These are phyloP conservation scores for Nicator chloris DNA, from an alignment of 2,113 vertebrate species.

Conservation along the genomic window DNA sequence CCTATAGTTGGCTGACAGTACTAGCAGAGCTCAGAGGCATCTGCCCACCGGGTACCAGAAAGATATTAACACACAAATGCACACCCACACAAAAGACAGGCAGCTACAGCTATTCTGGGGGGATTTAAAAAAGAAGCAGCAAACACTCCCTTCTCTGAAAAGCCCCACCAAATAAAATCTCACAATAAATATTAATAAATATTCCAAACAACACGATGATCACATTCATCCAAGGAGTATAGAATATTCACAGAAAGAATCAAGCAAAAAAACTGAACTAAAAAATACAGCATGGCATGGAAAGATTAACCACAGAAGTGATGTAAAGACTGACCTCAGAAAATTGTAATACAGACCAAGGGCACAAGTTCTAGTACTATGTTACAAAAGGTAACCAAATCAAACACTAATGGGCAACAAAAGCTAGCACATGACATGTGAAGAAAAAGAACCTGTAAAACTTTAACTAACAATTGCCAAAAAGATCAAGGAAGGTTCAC, in stretches of 20 bases:
- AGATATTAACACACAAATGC: not conserved
- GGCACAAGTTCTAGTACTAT: not conserved
- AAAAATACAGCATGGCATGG: not conserved
- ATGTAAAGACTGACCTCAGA: not conserved
- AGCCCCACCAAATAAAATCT: not conserved
- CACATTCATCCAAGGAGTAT: not conserved
- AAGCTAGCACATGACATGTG: not conserved
- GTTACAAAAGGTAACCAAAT: not conserved
- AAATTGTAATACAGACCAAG: not conserved
- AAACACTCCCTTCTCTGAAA: not conserved
- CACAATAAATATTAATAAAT: not conserved
- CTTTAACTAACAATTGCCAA: not conserved
- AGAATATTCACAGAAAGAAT: not conserved
- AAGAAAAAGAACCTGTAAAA: not conserved
- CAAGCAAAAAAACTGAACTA: not conserved
- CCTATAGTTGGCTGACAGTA: not conserved
- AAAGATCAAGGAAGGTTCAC: not conserved
- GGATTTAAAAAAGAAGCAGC: not conserved
- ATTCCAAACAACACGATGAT: not conserved
- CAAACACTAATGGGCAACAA: not conserved
- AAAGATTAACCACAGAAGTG: not conserved
- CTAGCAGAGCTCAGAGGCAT: not conserved
- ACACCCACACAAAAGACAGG: not conserved
- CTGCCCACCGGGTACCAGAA: not conserved
- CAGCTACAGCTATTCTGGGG: not conserved